A percentile compares a stretch with the other conserved stretches of the same genome.
phyloP scores from a whole-genome alignment of 2,113 vertebrate genomes.

The Oncorhynchus kisutch region DNA sequence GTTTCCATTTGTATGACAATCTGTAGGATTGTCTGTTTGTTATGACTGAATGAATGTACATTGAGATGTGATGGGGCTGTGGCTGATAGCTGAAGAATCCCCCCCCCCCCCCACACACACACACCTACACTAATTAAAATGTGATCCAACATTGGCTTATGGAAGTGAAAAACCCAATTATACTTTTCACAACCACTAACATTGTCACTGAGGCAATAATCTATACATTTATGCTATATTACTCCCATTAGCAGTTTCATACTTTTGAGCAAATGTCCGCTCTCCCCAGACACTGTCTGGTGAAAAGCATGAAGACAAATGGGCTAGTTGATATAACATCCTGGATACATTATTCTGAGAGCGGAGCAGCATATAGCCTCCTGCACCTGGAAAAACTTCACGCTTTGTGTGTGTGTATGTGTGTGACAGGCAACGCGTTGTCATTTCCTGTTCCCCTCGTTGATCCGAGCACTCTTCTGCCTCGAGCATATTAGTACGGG shows the following conservation, averaged over 20 bases:
- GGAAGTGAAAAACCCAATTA: background rate
- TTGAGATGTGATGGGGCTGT: background rate
- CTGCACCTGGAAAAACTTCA: constrained; percentile 44
- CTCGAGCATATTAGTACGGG: too few species aligned
- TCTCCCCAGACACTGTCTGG: constrained; percentile 20
- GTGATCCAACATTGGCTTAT: background rate
- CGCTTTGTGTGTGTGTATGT: background rate
- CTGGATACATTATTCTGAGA: constrained; percentile 27
- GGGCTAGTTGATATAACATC: constrained; percentile 50
- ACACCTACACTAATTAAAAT: background rate
- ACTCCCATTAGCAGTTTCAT: constrained; percentile 28
- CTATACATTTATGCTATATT: background rate
- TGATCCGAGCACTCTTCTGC: too few species aligned
- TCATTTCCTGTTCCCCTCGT: background rate
- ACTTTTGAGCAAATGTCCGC: constrained; percentile 20
- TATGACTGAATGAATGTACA: background rate
- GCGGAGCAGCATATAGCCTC: constrained; percentile 24
- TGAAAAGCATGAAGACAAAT: constrained; percentile 26
- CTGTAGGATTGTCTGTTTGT: constrained; percentile 1
- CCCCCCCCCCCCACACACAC: background rate
- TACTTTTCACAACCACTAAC: background rate
- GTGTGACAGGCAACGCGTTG: background rate
- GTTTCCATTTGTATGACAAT: background rate
- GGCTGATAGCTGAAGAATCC: background rate
- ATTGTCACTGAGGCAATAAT: constrained; percentile 13